Base-by-base conservation (phyloP, 2,888 invertebrate genomes). In the Sacculina carcini region DNA sequence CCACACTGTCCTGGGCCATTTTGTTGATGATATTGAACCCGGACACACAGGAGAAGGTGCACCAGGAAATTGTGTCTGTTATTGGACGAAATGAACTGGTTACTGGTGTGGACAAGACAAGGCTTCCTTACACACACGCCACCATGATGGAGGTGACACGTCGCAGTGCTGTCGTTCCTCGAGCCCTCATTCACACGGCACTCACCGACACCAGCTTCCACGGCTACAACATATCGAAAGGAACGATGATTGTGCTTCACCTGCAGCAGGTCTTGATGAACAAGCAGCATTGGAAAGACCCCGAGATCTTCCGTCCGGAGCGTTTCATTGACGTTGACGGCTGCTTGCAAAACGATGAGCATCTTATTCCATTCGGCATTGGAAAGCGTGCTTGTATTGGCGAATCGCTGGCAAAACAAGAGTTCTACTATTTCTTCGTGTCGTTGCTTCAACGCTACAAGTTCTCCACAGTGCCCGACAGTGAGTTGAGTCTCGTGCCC, bases 191-290 rank as follows among this genome's bases (percentile, higher is more conserved):
- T 1, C 34, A 36, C n/a, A 12, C 14, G n/a, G 34, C 34, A 2
- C 34, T 36, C 12, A 54, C 57, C n/a, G 56, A 57, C 32, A 51
- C 53, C 7, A 44, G 50, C 1, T 54, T 58, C 2, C 16, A 39
- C 12, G 57, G 56, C 2, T 57, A 54, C 44, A 47, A 52, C 28
- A 52, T 59, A 10, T 56, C 58, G 1, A 52, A 54, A 9, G 57
- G 56, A 9, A 56, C 56, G 34, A 52, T 52, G 2, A 51, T 59
- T 21, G 51, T 59, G 9, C 53, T 56, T 29, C 57, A 58, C 47
- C 51, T 59, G n/a, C 52, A 56, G 48, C 55, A 56, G 6, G 55
- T 59, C 1, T 58, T 58, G 53, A 54, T 57, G 38, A 58, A 59
- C 26, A 53, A 53, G 1, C 48, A 46, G 2, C 48, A 53, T 28